phyloP scores from a whole-genome alignment of 2,888 invertebrate species.

The Taphrorychus bicolor region DNA sequence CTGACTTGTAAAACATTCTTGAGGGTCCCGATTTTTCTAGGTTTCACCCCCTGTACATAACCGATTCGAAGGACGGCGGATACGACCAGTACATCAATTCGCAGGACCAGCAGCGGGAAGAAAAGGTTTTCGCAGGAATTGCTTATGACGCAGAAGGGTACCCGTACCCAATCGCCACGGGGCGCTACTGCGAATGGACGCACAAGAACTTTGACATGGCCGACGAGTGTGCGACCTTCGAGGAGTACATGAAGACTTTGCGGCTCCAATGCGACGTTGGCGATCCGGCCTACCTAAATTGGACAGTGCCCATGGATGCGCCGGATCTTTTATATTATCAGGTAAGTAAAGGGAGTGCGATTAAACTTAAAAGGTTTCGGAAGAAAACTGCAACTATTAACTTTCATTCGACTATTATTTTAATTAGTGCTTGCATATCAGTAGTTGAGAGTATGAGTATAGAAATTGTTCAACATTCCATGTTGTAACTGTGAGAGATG shows the following conservation, averaged over 20 bases:
- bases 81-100: slow-evolving; percentile 67
- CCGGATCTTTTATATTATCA: slow-evolving; percentile 89
- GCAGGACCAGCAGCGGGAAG: slow-evolving; percentile 61
- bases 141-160: slow-evolving; percentile 77
- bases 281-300: slow-evolving; percentile 77
- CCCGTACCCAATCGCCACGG: slow-evolving; percentile 78
- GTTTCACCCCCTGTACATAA: slow-evolving; percentile 93
- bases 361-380: too few relatives aligned
- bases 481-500: neutral
- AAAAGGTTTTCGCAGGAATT: slow-evolving; percentile 80
- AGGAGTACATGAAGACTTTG: slow-evolving; percentile 78
- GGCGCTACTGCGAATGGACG: slow-evolving; percentile 85
- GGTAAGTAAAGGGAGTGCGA: slow-evolving; percentile 61
- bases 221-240: slow-evolving; percentile 74
- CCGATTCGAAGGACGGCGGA: slow-evolving; percentile 85
- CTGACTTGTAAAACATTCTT: too few relatives aligned
- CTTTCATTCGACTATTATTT: too few relatives aligned
- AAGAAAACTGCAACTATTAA: too few relatives aligned
- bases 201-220: slow-evolving; percentile 81
- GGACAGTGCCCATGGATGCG: slow-evolving; percentile 86
- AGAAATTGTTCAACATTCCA: neutral
- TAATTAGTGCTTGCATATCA: too few relatives aligned
- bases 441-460: too few relatives aligned
- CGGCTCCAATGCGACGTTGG: slow-evolving; percentile 78
- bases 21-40: too few relatives aligned